phyloP scores from a whole-genome alignment of 1,140 invertebrate genomes.

The Melanaphis sacchari region DNA sequence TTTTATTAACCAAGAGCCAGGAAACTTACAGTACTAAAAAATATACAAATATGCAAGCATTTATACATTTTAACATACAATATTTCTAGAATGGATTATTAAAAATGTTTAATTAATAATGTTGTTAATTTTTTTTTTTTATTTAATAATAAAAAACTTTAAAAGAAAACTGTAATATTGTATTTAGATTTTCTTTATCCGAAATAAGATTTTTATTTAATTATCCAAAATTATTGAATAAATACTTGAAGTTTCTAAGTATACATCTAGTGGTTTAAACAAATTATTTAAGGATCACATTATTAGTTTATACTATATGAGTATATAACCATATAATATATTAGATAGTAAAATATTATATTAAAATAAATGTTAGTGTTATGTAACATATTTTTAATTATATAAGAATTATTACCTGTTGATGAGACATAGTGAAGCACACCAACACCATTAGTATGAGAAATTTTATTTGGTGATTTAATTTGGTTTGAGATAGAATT shows the following conservation, averaged over 20 bases:
- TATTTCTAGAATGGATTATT: not conserved
- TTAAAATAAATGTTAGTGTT: not conserved
- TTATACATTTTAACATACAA: too few relatives aligned
- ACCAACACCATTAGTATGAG: conserved; percentile 56
- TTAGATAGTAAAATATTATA: not conserved
- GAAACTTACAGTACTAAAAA: too few relatives aligned
- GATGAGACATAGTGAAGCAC: conserved; percentile 54
- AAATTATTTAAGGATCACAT: not conserved
- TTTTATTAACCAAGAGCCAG: too few relatives aligned
- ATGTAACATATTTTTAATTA: not conserved
- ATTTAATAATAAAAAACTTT: not conserved
- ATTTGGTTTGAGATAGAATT: conserved; percentile 47
- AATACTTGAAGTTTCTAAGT: not conserved
- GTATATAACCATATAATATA: too few relatives aligned
- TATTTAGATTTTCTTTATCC: not conserved
- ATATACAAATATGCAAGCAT: too few relatives aligned
- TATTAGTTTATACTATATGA: not conserved
- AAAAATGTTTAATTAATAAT: not conserved
- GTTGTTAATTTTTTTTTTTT: not conserved
- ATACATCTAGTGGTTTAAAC: not conserved
- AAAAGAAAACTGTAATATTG: not conserved
- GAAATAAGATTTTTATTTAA: not conserved
- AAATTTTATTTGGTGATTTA: conserved; percentile 54
- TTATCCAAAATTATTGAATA: not conserved
- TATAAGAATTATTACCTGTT: conserved; percentile 41